Base-by-base conservation (phyloP, 2,888 invertebrate genomes). In the Ferdinandea cuprea region DNA sequence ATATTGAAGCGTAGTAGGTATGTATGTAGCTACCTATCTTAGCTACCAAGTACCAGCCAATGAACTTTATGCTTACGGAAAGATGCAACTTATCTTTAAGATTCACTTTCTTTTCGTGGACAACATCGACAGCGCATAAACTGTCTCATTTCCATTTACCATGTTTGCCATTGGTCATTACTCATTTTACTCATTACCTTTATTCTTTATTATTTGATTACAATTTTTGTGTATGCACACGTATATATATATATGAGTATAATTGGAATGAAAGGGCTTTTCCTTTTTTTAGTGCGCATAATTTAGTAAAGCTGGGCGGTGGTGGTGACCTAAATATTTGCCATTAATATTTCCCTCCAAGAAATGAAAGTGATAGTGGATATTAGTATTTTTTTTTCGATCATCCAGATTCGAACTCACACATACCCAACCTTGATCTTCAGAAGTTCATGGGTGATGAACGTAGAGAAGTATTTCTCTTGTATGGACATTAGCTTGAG, bases 361-460 rank as follows among this genome's bases (percentile, higher is more conserved):
- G 52, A 81, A 71, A 81, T 59, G 81, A 81, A 81, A 81, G 81
- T 77, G 69, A 77, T 66, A 56, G 52, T 68, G 52, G 21, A 50
- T 50, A 54, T 50, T 37, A 25, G 11, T 56, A 52, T 68, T 73
- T 79, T 30, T 25, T 54, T 48, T 21, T 48, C 73, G 40, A 59
- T 40, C 40, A 54, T 46, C n/a, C 13, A 48, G 40, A 66, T 71
- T 61, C 46, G 48, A 59, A 61, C 77, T 71, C 52, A 77, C 71
- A 81, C 71, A 77, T 52, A 63, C 44, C 59, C 81, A 81, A 81
- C 81, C 81, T 81, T 81, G 81, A 81, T 81, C 77, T 77, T 66
- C 65, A 72, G 37, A 77, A 77, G 81, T 81, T 81, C 81, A 81
- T 72, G 81, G 77, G 81, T 77, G 77, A 71, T 54, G 30, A 48